Evolutionary conservation across 2,888 invertebrate genomes (phyloP), one percentile per base, ranked within the genome.

Genomic region (Hirudinaria manillensis): DNA sequence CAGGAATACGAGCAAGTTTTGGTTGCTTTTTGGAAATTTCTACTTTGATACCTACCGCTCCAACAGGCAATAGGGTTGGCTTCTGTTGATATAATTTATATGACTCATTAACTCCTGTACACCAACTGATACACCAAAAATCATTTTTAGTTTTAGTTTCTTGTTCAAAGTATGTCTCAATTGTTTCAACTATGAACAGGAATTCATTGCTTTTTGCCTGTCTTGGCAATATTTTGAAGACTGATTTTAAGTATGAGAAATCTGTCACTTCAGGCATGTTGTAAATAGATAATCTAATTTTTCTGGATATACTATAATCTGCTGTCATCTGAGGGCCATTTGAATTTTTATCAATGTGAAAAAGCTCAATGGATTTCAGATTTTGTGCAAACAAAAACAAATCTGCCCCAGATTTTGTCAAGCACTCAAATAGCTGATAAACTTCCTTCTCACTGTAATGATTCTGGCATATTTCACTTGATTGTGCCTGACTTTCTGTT

Each of bases 331-430:
- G 4, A 38, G 29, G 34, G 27, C 6, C 76, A 68, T 27, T 38
- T 7, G 65, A 36, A 74, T 66, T 45, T 32, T 68, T 72, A 32
- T 79, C 66, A 19, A 82, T 74, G 75, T 82, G 80, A 72, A 78
- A 81, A 29, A 81, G 72, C n/a, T n/a, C n/a, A n/a, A 72, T 79
- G 76, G 34, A 83, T 76, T 53, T 76, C 16, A 83, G 80, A 78
- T 80, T 80, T 75, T 83, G 83, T 16, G 82, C 83, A 77, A 82
- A 83, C n/a, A 83, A 75, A 13, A 83, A 76, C 70, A 83, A 76
- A 45, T 80, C 80, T 38, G 81, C 80, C 24, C 78, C 78, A 32
- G 77, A 71, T 70, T 80, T 76, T 32, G 77, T 73, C 6, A 82
- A 77, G 70, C 80, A 79, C 53, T 79, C 70, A 51, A 83, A 77